These are phyloP conservation scores for Excalfactoria chinensis DNA, from an alignment of 2,113 vertebrate species.

Conservation along the genomic window DNA sequence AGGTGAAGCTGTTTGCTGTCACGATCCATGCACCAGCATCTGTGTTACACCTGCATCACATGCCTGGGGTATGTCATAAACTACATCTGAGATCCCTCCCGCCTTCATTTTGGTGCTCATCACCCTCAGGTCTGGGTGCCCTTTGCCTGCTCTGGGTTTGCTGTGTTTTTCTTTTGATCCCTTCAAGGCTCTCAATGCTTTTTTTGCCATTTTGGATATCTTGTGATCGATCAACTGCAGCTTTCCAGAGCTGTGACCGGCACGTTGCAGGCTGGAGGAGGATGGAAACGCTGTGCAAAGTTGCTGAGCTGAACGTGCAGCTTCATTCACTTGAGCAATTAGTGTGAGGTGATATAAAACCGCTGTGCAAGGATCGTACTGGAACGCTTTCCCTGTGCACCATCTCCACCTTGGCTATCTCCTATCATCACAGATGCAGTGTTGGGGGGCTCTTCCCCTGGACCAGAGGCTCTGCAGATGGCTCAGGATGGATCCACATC, in stretches of 20 bases:
- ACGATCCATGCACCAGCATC: accelerated
- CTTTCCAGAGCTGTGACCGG: background rate
- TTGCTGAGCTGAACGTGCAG: background rate
- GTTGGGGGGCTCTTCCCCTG: background rate
- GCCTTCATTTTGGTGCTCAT: background rate
- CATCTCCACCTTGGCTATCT: background rate
- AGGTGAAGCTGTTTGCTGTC: background rate
- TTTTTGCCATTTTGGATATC: background rate
- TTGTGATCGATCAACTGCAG: accelerated
- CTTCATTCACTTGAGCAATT: constrained; percentile 20
- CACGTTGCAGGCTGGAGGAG: background rate
- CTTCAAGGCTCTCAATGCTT: background rate
- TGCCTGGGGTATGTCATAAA: background rate
- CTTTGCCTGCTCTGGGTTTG: background rate
- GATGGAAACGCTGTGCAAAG: constrained; percentile 12
- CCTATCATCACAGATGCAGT: background rate
- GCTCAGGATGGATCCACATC: accelerated
- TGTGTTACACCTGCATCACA: accelerated
- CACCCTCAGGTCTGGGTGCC: background rate
- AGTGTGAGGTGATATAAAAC: background rate
- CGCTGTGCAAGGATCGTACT: background rate
- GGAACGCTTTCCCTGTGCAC: background rate
- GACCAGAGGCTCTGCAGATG: background rate
- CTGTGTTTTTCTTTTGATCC: background rate
- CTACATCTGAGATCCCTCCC: background rate